Percentiles rank a stretch among this genome's conserved stretches.
phyloP scores from a whole-genome alignment of 2,888 invertebrate species.

The Epinotia demarniana region DNA sequence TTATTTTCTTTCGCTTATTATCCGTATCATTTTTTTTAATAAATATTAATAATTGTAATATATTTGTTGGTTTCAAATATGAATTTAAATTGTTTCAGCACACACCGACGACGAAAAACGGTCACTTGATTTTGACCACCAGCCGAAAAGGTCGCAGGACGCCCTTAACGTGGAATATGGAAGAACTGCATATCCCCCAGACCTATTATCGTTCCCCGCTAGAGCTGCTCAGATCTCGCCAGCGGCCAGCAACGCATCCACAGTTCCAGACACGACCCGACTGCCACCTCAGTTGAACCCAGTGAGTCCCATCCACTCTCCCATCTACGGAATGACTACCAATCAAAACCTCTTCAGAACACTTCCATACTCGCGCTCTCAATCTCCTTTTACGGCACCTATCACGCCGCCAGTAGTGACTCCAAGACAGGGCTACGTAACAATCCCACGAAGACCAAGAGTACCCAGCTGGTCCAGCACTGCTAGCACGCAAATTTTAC shows the following conservation, averaged over 20 bases:
- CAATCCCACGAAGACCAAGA: conserved; percentile 92
- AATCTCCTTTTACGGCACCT: conserved; percentile 89
- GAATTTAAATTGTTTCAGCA: conserved; percentile 63
- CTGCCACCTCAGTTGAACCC: conserved; percentile 84
- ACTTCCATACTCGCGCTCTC: conserved; percentile 90
- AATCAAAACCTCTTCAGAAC: conserved; percentile 90
- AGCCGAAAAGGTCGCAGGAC: conserved; percentile 83
- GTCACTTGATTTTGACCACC: conserved; percentile 87
- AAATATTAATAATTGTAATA: conserved; percentile 6
- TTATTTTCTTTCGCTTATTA: conserved; percentile 18
- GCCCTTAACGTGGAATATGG: conserved; percentile 82
- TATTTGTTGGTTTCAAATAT: neutral
- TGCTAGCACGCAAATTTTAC: conserved; percentile 81
- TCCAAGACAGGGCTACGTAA: conserved; percentile 92
- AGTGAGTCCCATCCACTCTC: conserved; percentile 88
- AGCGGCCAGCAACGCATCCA: conserved; percentile 92
- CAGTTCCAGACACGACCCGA: conserved; percentile 89
- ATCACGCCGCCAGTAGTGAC: conserved; percentile 87
- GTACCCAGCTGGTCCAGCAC: conserved; percentile 92
- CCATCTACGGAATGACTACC: conserved; percentile 86
- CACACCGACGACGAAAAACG: conserved; percentile 89
- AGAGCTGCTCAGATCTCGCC: conserved; percentile 89
- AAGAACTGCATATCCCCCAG: conserved; percentile 90
- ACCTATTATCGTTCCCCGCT: conserved; percentile 91
- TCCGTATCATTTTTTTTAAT: neutral